These are phyloP conservation scores for Torymus tubicola DNA, from an alignment of 2,888 invertebrate genomes.

Conservation along the genomic window DNA sequence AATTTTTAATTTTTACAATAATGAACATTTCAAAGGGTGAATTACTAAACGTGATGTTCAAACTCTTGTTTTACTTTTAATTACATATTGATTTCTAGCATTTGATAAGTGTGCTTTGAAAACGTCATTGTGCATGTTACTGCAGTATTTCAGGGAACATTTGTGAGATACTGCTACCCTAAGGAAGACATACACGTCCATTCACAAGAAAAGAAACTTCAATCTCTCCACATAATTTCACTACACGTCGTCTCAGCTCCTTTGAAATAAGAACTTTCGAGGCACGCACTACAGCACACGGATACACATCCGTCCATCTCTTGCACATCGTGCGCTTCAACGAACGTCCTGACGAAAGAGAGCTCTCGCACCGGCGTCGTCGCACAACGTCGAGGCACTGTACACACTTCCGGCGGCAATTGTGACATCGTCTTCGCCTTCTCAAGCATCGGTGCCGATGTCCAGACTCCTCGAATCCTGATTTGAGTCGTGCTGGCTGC, in stretches of 20 bases:
- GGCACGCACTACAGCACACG: slow-evolving; percentile 20
- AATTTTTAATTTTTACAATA: not conserved
- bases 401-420: not conserved
- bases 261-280: slow-evolving; percentile 27
- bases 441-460: slow-evolving; percentile 75
- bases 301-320: slow-evolving; percentile 39
- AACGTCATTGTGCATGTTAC: not conserved
- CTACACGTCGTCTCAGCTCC: slow-evolving; percentile 15
- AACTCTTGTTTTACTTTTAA: too few relatives aligned
- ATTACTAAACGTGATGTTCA: too few relatives aligned
- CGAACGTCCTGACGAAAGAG: slow-evolving; percentile 23
- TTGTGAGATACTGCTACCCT: not conserved
- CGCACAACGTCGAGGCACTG: slow-evolving; percentile 28
- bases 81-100: too few relatives aligned
- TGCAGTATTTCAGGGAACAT: slow-evolving; percentile 12
- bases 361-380: slow-evolving; percentile 30
- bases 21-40: not conserved
- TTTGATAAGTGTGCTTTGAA: not conserved
- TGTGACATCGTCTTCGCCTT: slow-evolving; percentile 57
- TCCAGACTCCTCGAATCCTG: slow-evolving; percentile 77
- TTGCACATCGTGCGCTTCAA: slow-evolving; percentile 30
- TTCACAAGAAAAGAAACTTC: slow-evolving; percentile 6
- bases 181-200: not conserved
- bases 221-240: not conserved
- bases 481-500: slow-evolving; percentile 78